These are phyloP conservation scores for Rhagonycha lutea DNA, from an alignment of 2,888 invertebrate species.

Conservation along the genomic window DNA sequence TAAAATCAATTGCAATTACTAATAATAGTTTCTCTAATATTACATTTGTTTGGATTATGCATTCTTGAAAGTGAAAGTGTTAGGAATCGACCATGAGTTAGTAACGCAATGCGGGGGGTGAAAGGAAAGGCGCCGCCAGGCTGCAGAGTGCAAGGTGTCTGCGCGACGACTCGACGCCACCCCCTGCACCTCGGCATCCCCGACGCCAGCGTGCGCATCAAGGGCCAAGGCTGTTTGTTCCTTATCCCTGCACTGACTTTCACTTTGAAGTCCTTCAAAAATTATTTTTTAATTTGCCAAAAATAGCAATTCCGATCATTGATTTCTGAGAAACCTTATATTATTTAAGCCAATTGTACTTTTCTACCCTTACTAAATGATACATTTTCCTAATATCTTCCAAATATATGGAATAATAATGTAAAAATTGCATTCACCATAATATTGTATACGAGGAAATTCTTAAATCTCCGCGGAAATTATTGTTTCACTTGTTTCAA, in stretches of 20 bases:
- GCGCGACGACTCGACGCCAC: conserved; percentile 56
- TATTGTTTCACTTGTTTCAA: no score
- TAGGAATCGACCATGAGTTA: conserved; percentile 30
- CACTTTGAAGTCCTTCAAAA: conserved; percentile 19
- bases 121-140: conserved; percentile 45
- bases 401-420: not conserved
- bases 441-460: not conserved
- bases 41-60: conserved; percentile 20
- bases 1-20: not conserved
- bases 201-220: conserved; percentile 33
- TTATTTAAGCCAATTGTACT: not conserved
- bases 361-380: not conserved
- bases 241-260: conserved; percentile 31
- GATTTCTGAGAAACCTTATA: not conserved
- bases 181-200: conserved; percentile 49
- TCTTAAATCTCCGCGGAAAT: not conserved
- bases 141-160: conserved; percentile 59
- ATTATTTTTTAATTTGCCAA: conserved; percentile 19
- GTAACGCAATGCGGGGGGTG: conserved; percentile 43
- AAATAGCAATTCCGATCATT: not conserved
- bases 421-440: not conserved
- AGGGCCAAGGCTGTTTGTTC: conserved; percentile 32
- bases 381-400: not conserved
- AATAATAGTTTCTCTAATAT: conserved; percentile 15
- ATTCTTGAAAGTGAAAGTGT: conserved; percentile 29